These are phyloP conservation scores for Sebastes jordani DNA, from an alignment of 2,797 vertebrate species.

Conservation along the genomic window DNA sequence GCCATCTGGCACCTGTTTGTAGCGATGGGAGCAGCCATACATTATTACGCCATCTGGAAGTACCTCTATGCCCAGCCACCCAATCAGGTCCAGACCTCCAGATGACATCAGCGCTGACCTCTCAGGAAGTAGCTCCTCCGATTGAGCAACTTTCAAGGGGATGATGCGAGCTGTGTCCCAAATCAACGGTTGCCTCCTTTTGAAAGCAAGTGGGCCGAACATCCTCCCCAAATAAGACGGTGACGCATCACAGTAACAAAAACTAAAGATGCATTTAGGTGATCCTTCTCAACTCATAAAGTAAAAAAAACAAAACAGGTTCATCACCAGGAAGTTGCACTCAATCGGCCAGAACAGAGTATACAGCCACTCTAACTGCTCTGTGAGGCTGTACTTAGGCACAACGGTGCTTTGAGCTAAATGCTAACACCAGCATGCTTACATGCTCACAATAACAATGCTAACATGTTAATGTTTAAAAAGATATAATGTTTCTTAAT, in stretches of 20 bases:
- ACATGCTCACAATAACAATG: not conserved
- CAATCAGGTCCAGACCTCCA: slow-evolving; percentile 84
- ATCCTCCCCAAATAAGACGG: not conserved
- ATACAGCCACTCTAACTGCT: too few species aligned
- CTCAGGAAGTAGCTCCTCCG: slow-evolving; percentile 40
- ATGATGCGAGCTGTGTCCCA: slow-evolving; percentile 36
- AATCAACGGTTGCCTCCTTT: slow-evolving; percentile 35
- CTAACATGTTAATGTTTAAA: not conserved
- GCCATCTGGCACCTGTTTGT: slow-evolving; percentile 98
- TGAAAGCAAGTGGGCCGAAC: not conserved
- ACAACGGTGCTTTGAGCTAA: not conserved
- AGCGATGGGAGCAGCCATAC: slow-evolving; percentile 90
- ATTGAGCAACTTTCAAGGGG: slow-evolving; percentile 7
- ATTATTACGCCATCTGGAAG: slow-evolving; percentile 97
- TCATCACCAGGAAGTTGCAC: not conserved
- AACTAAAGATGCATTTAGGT: slow-evolving; percentile 26
- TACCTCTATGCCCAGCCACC: slow-evolving; percentile 87
- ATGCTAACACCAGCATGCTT: not conserved
- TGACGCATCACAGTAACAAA: not conserved
- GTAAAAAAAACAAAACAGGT: not conserved
- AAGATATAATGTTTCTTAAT: not conserved
- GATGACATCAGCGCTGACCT: slow-evolving; percentile 80
- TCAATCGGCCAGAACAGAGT: not conserved
- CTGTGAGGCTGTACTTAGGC: not conserved
- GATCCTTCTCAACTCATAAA: slow-evolving; percentile 16